Base-by-base conservation (phyloP, 2,113 vertebrate genomes). In the Scopus umbretta region DNA sequence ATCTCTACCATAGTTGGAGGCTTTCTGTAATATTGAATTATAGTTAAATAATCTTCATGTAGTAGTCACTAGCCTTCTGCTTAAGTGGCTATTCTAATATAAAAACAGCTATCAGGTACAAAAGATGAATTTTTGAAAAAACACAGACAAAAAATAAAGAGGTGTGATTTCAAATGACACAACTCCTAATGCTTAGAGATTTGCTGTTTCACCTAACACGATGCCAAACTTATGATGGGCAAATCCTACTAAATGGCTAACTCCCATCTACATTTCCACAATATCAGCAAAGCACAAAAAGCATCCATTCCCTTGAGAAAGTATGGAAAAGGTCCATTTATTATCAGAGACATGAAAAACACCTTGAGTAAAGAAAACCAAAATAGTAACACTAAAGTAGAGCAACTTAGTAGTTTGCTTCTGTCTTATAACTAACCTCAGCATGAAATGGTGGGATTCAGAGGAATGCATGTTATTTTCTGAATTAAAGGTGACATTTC, bases 311-410 rank as follows among this genome's bases (percentile, higher is more conserved):
- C 94, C 96, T 65, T 3, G 58, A 94, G 90, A 96, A 88, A 80
- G 40, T 29, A 49, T 67, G 40, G 80, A 42, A 85, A 96, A 95
- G 19, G 36, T 85, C 89, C 76, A 94, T 96, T 96, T 96, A 74
- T 96, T 95, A 95, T 42, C 61, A 63, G 79, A 82, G 75, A 94
- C 82, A 65, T 86, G 76, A 97, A 95, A 97, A 97, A 97, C 78
- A 92, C 86, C 92, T 90, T 76, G 79, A 92, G 66, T 94, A 92
- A 95, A 94, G 87, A 71, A 94, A 97, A 97, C 72, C 9, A 91
- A 96, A 97, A 97, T 89, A 97, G 92, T 38, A 97, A 93, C 23
- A 16, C 75, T 91, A 68, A 97, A 96, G 82, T 86, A 89, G 93
- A 97, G 52, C 87, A 85, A 71, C 55, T 85, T 45, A 67, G 52